Base-by-base conservation (phyloP, 1,140 invertebrate genomes). In the Penaeus vannamei region DNA sequence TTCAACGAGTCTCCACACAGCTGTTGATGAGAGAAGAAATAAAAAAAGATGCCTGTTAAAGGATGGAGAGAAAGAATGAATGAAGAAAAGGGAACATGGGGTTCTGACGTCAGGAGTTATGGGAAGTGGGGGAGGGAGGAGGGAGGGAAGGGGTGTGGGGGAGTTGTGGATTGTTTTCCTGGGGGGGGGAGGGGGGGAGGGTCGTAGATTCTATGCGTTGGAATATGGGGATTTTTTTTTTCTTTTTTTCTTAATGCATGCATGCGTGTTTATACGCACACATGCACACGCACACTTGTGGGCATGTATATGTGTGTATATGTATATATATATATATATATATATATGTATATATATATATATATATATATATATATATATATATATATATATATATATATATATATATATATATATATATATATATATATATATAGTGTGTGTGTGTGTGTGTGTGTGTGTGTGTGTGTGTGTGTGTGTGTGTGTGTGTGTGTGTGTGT, bases 361-460 rank as follows among this genome's bases (percentile, higher is more conserved):
- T 19, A n/a, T 22, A 69, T 19, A 69, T 19, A 69, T 22, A 69
- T 19, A 69, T 22, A 69, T 19, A 69, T 22, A 69, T 22, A 69
- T 22, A 69, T 69, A 69, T 69, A 69, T 69, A 32, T 69, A 32
- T 69, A 69, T 32, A 69, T 14, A 69, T 32, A 69, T 32, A 69
- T 14, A 69, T 32, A 69, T 32, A 69, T 69, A 69, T 69, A 69
- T 20, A 69, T 69, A 69, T 69, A 69, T 69, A 69, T 69, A 69
- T 69, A 69, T 69, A 69, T 69, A 26, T 26, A 10, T 69, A 69
- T 69, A 22, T 69, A 26, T 26, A 26, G 3, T 69, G 12, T 69
- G 19, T 69, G 19, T 69, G 5, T 36, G 5, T 36, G 7, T 66
- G 7, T 66, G 7, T 66, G 7, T 66, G 7, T 66, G 7, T 66